Percentiles rank a stretch among this genome's conserved stretches.
phyloP scores from a whole-genome alignment of 2,113 vertebrate genomes.

The human (Homo sapiens) region GRCh38 chr4:185229001-185229500 shows the following conservation, averaged over 20 bases:
- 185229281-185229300: background rate
- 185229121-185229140: background rate
- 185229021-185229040: background rate
- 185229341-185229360: background rate
- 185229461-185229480: background rate
- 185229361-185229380: background rate
- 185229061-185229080: background rate
- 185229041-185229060: background rate
- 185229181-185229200: background rate
- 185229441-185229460: background rate
- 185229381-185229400: background rate
- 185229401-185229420: background rate
- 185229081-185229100: background rate
- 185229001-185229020: background rate
- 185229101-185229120: background rate
- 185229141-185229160: background rate
- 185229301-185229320: background rate
- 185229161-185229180: background rate
- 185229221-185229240: background rate
- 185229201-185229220: background rate
- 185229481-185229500: background rate
- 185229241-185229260: background rate
- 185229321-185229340: background rate
- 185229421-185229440: background rate
- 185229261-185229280: background rate